Percentiles rank a stretch among this genome's conserved stretches.
phyloP scores from a whole-genome alignment of 2,113 vertebrate species.

The Protomyctophum bolini region DNA sequence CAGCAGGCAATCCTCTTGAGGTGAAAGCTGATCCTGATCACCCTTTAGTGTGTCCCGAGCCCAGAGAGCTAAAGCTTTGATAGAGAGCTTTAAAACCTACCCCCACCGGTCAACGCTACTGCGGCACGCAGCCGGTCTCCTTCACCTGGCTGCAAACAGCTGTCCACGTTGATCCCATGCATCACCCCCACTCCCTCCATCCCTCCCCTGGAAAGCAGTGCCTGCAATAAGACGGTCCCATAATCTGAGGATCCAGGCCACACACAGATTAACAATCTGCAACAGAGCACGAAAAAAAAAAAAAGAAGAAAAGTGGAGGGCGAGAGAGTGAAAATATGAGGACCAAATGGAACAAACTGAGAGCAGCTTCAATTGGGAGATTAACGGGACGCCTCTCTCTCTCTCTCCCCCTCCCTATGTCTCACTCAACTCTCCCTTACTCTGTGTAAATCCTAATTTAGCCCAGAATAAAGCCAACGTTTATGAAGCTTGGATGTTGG shows the following conservation, averaged over 20 bases:
- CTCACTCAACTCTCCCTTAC: slow-evolving; percentile 63
- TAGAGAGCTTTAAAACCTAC: slow-evolving; percentile 24
- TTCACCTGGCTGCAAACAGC: slow-evolving; percentile 85
- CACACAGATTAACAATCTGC: slow-evolving; percentile 93
- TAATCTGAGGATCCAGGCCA: slow-evolving; percentile 98
- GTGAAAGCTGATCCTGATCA: slow-evolving; percentile 45
- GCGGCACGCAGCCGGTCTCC: slow-evolving; percentile 74
- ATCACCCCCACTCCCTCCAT: not conserved
- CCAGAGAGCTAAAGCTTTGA: slow-evolving; percentile 17
- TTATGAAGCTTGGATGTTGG: slow-evolving; percentile 74
- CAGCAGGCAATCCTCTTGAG: slow-evolving; percentile 30
- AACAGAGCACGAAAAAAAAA: slow-evolving; percentile 72
- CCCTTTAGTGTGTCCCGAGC: slow-evolving; percentile 13
- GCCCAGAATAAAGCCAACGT: slow-evolving; percentile 81
- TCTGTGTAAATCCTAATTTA: slow-evolving; percentile 91
- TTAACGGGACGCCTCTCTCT: slow-evolving; percentile 85
- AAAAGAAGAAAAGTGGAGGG: slow-evolving; percentile 1
- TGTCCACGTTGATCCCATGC: slow-evolving; percentile 4
- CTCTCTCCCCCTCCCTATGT: slow-evolving; percentile 31
- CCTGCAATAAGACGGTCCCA: slow-evolving; percentile 85
- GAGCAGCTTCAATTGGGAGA: slow-evolving; percentile 86
- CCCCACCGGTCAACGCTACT: slow-evolving; percentile 42
- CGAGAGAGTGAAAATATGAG: slow-evolving; percentile 69
- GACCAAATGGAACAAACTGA: slow-evolving; percentile 82
- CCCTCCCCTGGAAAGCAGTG: slow-evolving; percentile 68